Evolutionary conservation across 1,140 invertebrate genomes (phyloP).

Genomic region (Lanistes nyassanus): DNA sequence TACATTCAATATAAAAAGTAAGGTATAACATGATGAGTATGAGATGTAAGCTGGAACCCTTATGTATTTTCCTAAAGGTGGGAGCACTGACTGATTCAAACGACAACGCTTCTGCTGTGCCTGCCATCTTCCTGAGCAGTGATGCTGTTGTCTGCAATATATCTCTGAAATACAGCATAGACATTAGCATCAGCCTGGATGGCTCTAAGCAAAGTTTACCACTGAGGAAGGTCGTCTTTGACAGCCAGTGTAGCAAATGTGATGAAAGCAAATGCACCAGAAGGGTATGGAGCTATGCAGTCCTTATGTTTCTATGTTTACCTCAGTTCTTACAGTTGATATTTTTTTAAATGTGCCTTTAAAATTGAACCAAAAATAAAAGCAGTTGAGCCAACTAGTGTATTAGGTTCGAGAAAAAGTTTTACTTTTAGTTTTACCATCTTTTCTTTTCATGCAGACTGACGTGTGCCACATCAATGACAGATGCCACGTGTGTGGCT

Average conservation of each 20-base stretch:
- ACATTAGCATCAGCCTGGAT: conserved; percentile 24
- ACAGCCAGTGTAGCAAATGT: conserved; percentile 28
- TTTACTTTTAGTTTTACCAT: no score
- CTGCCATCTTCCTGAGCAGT: conserved; percentile 24
- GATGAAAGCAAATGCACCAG: conserved; percentile 22
- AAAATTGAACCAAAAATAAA: no score
- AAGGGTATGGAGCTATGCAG: conserved; percentile 28
- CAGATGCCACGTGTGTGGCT: conserved; percentile 32
- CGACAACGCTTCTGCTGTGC: not conserved
- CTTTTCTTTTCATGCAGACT: conserved; percentile 31
- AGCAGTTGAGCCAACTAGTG: no score
- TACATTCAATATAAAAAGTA: no score
- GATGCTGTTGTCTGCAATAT: conserved; percentile 21
- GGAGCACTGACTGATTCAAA: not conserved
- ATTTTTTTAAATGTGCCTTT: no score
- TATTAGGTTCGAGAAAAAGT: no score
- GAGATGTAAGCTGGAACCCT: no score
- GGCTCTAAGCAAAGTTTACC: not conserved
- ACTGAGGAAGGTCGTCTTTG: conserved; percentile 14
- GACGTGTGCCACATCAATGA: conserved; percentile 35
- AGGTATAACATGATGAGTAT: no score
- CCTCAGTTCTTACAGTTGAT: no score
- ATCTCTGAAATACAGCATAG: conserved; percentile 7
- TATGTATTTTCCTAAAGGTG: not conserved
- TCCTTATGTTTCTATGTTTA: not conserved